Conservation (phyloP, 2,113 vertebrate species). For the Calidris pugnax region DNA sequence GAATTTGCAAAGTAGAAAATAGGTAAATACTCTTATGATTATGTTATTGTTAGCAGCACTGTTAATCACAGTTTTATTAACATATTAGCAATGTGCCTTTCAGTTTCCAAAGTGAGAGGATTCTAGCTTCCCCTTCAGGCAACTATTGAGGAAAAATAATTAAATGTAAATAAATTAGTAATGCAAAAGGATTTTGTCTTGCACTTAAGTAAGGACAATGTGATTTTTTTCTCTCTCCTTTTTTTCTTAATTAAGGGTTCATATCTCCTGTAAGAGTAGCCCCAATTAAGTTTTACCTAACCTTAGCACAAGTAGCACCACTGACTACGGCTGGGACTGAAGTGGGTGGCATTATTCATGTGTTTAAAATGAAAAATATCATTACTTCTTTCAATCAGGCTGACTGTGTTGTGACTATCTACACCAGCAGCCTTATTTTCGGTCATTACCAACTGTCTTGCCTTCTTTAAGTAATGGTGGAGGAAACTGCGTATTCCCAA, state of each 20-base stretch:
- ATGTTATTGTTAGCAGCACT: background rate
- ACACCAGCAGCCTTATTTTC: background rate
- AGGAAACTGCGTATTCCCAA: background rate
- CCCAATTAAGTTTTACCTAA: background rate
- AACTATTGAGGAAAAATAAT: constrained; percentile 6
- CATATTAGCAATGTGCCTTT: background rate
- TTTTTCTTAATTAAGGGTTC: background rate
- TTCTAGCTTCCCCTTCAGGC: constrained; percentile 11
- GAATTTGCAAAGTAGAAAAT: background rate
- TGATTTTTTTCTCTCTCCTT: background rate
- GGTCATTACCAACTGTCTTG: background rate
- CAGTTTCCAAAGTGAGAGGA: background rate
- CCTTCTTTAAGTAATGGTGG: background rate
- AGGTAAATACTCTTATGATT: background rate
- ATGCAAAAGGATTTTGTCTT: background rate
- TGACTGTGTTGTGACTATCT: background rate
- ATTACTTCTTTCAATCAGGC: background rate
- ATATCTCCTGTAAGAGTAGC: background rate
- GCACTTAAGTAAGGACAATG: background rate
- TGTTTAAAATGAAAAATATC: background rate
- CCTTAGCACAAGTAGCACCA: background rate
- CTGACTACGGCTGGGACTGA: background rate
- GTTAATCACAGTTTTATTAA: background rate
- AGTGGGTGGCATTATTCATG: background rate
- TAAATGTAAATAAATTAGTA: constrained; percentile 48